Evolutionary conservation across 2,888 invertebrate species (phyloP).

Genomic region (Sesamia inferens): DNA sequence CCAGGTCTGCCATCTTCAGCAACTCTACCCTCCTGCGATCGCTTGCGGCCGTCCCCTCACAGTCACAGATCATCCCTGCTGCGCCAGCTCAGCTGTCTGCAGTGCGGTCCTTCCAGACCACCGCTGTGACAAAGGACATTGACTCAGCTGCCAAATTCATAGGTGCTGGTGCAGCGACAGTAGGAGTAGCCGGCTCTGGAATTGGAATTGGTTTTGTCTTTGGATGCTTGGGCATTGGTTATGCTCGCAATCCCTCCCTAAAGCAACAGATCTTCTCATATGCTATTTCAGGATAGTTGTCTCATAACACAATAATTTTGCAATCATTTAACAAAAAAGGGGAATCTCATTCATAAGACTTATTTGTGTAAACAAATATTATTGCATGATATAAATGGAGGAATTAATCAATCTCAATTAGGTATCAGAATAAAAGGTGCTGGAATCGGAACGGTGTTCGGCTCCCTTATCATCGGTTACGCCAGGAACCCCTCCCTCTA

Average conservation of each 20-base stretch:
- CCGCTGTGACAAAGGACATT: slow-evolving; percentile 97
- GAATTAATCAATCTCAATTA: neutral
- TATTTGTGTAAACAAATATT: neutral
- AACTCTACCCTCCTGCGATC: too few species aligned
- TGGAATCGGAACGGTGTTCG: slow-evolving; percentile 99
- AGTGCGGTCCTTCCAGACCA: slow-evolving; percentile 96
- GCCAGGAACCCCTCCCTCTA: slow-evolving; percentile 99
- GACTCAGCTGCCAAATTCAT: slow-evolving; percentile 99
- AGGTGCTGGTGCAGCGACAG: slow-evolving; percentile 99
- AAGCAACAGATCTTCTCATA: slow-evolving; percentile 99
- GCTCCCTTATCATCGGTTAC: slow-evolving; percentile 98
- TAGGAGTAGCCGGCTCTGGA: slow-evolving; percentile 99
- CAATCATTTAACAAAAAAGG: neutral
- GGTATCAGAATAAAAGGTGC: slow-evolving; percentile 89
- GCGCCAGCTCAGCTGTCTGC: slow-evolving; percentile 92
- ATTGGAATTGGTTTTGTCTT: slow-evolving; percentile 98
- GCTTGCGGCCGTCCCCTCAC: too few species aligned
- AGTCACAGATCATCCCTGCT: too few species aligned
- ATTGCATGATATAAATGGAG: slow-evolving; percentile 15
- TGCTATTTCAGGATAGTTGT: slow-evolving; percentile 94
- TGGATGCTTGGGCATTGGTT: slow-evolving; percentile 98
- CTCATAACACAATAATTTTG: too few species aligned
- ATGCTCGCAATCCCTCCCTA: slow-evolving; percentile 98
- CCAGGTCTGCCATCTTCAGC: too few species aligned
- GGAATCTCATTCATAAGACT: too few species aligned